Conservation (phyloP, 2,797 vertebrate genomes). For the Epinephelus malabaricus region DNA sequence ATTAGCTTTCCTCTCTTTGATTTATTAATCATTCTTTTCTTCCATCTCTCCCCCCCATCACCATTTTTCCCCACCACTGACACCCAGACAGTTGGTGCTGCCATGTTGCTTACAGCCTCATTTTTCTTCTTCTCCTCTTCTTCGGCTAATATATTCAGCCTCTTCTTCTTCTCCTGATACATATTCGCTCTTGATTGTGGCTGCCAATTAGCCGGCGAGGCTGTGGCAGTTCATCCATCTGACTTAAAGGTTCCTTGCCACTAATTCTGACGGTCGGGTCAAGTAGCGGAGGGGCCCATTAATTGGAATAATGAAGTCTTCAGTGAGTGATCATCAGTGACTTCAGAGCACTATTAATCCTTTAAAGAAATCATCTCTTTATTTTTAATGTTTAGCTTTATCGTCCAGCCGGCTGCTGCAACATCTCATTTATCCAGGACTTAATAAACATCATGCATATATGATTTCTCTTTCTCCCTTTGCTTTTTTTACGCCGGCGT, state of each 20-base stretch:
- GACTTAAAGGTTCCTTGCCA: slow-evolving; percentile 82
- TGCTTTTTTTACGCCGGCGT: not conserved
- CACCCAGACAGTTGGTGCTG: slow-evolving; percentile 68
- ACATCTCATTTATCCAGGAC: slow-evolving; percentile 79
- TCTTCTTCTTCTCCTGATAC: slow-evolving; percentile 72
- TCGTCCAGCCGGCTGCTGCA: slow-evolving; percentile 70
- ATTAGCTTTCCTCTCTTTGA: slow-evolving; percentile 39
- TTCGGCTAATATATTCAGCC: slow-evolving; percentile 68
- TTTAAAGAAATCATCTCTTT: slow-evolving; percentile 80
- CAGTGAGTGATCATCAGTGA: slow-evolving; percentile 82
- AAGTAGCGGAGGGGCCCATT: slow-evolving; percentile 84
- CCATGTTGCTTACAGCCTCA: slow-evolving; percentile 62
- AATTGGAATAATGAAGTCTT: slow-evolving; percentile 87
- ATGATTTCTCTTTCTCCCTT: slow-evolving; percentile 48
- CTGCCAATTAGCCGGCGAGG: slow-evolving; percentile 76
- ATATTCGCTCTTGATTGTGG: slow-evolving; percentile 77
- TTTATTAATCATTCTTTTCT: slow-evolving; percentile 36
- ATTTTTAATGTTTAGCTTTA: slow-evolving; percentile 80
- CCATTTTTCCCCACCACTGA: slow-evolving; percentile 60
- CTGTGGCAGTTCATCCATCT: slow-evolving; percentile 81
- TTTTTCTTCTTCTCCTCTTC: slow-evolving; percentile 69
- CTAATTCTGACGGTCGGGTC: slow-evolving; percentile 83
- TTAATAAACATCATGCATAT: slow-evolving; percentile 79
- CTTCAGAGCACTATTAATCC: slow-evolving; percentile 80
- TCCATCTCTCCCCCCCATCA: slow-evolving; percentile 42